phyloP scores from a whole-genome alignment of 1,140 invertebrate species.

The Carposina sasakii region DNA sequence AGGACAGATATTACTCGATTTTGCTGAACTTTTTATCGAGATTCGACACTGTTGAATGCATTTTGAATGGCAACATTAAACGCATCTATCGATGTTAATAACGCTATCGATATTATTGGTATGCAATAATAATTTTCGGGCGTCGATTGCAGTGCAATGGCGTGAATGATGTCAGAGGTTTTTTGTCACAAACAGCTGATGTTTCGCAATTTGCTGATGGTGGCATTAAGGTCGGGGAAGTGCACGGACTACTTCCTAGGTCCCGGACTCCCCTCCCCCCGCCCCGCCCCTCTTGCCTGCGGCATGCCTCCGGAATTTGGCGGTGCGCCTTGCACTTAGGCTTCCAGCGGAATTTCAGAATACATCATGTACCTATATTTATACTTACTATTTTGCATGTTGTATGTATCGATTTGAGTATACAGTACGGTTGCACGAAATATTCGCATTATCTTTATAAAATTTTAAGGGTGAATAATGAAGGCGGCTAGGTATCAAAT shows the following conservation, averaged over 20 bases:
- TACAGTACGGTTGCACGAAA: too few relatives aligned
- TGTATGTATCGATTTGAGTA: too few relatives aligned
- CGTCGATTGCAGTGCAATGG: conserved; percentile 37
- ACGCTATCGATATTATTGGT: too few relatives aligned
- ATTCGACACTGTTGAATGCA: too few relatives aligned
- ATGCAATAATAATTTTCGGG: too few relatives aligned
- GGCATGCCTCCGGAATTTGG: conserved; percentile 59
- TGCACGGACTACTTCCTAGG: conserved; percentile 44
- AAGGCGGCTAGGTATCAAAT: too few relatives aligned
- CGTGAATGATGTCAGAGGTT: conserved; percentile 52
- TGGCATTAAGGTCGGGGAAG: conserved; percentile 58
- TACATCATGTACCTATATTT: too few relatives aligned
- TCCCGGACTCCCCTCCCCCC: conserved; percentile 8
- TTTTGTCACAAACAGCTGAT: conserved; percentile 58
- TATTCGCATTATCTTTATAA: too few relatives aligned
- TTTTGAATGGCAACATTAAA: too few relatives aligned
- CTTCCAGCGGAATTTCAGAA: conserved; percentile 31
- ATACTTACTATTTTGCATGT: too few relatives aligned
- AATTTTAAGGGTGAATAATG: too few relatives aligned
- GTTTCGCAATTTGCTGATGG: conserved; percentile 70
- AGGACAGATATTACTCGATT: conserved; percentile 49
- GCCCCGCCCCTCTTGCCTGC: conserved; percentile 22
- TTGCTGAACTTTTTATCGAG: not conserved
- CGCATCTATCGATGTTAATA: too few relatives aligned
- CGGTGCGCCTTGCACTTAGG: conserved; percentile 50